These are phyloP conservation scores for Pseudomyrmex cubaensis DNA, from an alignment of 1,140 invertebrate genomes.

Conservation along the genomic window DNA sequence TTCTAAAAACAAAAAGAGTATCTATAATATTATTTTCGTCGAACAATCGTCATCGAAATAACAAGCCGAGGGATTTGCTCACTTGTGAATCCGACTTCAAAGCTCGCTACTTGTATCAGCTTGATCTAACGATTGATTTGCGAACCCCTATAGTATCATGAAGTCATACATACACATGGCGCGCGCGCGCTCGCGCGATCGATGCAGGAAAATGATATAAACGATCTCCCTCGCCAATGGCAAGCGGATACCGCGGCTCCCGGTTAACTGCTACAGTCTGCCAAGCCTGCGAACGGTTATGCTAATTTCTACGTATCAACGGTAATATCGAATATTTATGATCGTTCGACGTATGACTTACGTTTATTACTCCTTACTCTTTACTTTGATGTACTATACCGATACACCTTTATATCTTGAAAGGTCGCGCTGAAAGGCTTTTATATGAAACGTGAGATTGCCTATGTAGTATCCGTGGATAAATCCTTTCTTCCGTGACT, in stretches of 20 bases:
- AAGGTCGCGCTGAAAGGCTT: slow-evolving; percentile 5
- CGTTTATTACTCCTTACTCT: slow-evolving; percentile 81
- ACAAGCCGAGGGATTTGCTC: background rate
- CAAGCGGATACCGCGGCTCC: slow-evolving; percentile 61
- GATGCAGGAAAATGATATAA: slow-evolving; percentile 80
- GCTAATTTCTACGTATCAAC: slow-evolving; percentile 83
- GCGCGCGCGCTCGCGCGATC: slow-evolving; percentile 44
- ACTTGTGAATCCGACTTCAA: slow-evolving; percentile 36
- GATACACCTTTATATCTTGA: slow-evolving; percentile 67
- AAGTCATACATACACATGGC: slow-evolving; percentile 74
- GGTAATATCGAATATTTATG: slow-evolving; percentile 85
- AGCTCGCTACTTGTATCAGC: slow-evolving; percentile 39
- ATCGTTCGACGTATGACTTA: slow-evolving; percentile 82
- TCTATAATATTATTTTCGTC: background rate
- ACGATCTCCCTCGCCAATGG: slow-evolving; percentile 64
- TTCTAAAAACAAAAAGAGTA: no score
- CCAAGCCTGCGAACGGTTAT: slow-evolving; percentile 79
- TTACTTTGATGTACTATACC: slow-evolving; percentile 52
- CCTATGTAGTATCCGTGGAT: background rate
- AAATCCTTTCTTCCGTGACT: background rate
- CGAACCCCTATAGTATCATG: slow-evolving; percentile 79
- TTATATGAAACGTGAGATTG: slow-evolving; percentile 33
- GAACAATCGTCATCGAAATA: background rate
- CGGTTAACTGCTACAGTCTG: slow-evolving; percentile 59
- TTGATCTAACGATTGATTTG: slow-evolving; percentile 77